Base-by-base conservation (phyloP, 37 sponge, comb jelly and placozoan genomes). In the Axinella damicornis region DNA sequence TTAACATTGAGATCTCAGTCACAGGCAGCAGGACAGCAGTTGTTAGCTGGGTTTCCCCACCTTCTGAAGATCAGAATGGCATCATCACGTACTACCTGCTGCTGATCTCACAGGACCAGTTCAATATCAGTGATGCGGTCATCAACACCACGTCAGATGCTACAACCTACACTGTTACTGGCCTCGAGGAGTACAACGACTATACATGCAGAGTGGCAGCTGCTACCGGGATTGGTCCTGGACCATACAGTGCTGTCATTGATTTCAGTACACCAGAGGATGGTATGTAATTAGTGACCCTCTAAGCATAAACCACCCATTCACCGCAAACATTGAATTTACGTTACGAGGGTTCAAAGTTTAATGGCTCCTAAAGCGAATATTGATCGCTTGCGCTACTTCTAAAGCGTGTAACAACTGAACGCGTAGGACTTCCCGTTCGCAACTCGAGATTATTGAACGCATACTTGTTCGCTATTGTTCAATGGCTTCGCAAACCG, bases 21-120 rank as follows among this genome's bases (percentile, higher is more conserved):
- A 62, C 63, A 46, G 20, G 41, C 21, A 24, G 21, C 18, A 38
- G 37, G 13, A 21, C 24, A 62, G 52, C 38, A 2, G 63, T 17
- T 20, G 2, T 78, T 25, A 78, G 25, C 53, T 82, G 83, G 83
- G 28, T 35, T 21, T 46, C 83, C 1, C 83, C 83, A 5, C 73
- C 83, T 21, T 33, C 58, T 21, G 73, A 82, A 17, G 27, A 82
- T 22, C 83, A 71, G 22, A 82, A 82, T 82, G 83, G 83, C 27
- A 34, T 69, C 53, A 82, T 82, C 25, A 27, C 20, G 12, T 57
- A 35, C 40, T 82, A 82, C 58, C 55, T 22, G 14, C 14, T 82
- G 27, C 41, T 78, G 33, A 32, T 32, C 30, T 28, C 69, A 2
- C 69, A 32, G 69, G 69, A 67, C 34, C n/a, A 18, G 69, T 33